Percentiles rank a stretch among this genome's conserved stretches.
Evolutionary conservation across 2,797 vertebrate species (phyloP).

Genomic region (Poecilia picta): DNA sequence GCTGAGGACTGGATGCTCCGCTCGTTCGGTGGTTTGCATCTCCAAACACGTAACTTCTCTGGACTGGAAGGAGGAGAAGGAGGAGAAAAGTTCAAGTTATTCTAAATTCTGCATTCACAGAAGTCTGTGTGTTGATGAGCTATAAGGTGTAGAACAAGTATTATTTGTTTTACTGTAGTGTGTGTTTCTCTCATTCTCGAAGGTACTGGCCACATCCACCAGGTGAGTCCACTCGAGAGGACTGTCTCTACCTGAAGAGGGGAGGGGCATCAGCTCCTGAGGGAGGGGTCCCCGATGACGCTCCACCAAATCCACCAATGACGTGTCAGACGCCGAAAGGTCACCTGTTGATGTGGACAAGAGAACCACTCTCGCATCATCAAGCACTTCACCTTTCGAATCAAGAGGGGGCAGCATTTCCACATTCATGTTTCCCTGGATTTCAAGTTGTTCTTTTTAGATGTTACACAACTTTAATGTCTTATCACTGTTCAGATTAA

Average conservation of each 20-base stretch:
- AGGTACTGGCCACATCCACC: constrained; percentile 96
- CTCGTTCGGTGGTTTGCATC: constrained; percentile 91
- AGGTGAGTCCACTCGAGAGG: constrained; percentile 97
- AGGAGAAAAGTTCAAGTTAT: not conserved
- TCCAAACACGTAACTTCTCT: constrained; percentile 93
- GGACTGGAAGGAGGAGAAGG: constrained; percentile 81
- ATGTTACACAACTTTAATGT: not conserved
- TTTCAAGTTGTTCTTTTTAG: not conserved
- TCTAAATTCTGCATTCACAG: not conserved
- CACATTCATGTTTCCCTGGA: not conserved
- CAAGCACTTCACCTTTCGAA: not conserved
- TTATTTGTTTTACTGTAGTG: constrained; percentile 61
- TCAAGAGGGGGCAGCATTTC: constrained; percentile 32
- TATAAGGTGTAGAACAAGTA: not conserved
- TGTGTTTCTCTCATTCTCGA: constrained; percentile 86
- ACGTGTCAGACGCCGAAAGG: constrained; percentile 98
- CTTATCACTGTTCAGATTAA: not conserved
- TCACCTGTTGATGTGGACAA: constrained; percentile 80
- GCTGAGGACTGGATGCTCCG: constrained; percentile 87
- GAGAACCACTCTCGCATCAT: not conserved
- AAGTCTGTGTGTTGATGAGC: not conserved
- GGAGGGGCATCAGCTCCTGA: constrained; percentile 96
- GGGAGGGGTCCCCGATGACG: constrained; percentile 86
- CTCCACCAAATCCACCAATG: constrained; percentile 95
- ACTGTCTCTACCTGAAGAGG: constrained; percentile 86